Evolutionary conservation across 1,140 invertebrate genomes (phyloP).

Genomic region (Tetraneura akinire): DNA sequence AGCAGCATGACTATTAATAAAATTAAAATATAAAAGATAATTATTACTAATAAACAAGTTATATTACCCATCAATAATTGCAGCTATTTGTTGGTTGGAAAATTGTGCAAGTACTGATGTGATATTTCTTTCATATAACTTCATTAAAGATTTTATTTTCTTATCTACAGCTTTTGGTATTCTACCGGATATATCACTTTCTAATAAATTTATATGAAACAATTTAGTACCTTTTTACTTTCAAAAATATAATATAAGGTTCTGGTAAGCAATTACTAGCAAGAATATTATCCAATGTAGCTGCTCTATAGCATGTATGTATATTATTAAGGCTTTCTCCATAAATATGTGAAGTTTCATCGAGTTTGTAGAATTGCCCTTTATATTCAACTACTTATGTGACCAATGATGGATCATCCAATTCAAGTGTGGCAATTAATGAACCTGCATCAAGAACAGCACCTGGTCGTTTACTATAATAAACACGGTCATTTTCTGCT

Average conservation of each 20-base stretch:
- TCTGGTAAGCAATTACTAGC: constrained; percentile 94
- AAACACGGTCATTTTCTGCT: constrained; percentile 81
- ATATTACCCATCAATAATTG: constrained; percentile 78
- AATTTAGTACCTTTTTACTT: not conserved
- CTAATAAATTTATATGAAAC: constrained; percentile 56
- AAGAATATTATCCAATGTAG: constrained; percentile 82
- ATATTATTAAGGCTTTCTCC: constrained; percentile 89
- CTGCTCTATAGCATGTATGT: constrained; percentile 77
- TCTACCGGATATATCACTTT: constrained; percentile 95
- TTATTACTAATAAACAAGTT: constrained; percentile 20
- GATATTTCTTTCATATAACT: constrained; percentile 92
- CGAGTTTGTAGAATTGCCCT: constrained; percentile 72
- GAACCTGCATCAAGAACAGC: constrained; percentile 93
- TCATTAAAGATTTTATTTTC: constrained; percentile 92
- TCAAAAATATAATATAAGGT: constrained; percentile 76
- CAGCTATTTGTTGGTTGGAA: constrained; percentile 96
- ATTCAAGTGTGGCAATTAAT: constrained; percentile 83
- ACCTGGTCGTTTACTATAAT: constrained; percentile 86
- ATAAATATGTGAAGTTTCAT: constrained; percentile 63
- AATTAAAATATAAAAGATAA: constrained; percentile 6
- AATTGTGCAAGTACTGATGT: constrained; percentile 98
- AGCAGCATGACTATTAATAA: constrained; percentile 74
- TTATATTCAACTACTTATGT: constrained; percentile 80
- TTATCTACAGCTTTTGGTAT: constrained; percentile 92
- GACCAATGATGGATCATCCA: constrained; percentile 88